Evolutionary conservation across 2,888 invertebrate species (phyloP), one percentile per base, ranked within the genome.

Genomic region (Brachylomia viminalis): DNA sequence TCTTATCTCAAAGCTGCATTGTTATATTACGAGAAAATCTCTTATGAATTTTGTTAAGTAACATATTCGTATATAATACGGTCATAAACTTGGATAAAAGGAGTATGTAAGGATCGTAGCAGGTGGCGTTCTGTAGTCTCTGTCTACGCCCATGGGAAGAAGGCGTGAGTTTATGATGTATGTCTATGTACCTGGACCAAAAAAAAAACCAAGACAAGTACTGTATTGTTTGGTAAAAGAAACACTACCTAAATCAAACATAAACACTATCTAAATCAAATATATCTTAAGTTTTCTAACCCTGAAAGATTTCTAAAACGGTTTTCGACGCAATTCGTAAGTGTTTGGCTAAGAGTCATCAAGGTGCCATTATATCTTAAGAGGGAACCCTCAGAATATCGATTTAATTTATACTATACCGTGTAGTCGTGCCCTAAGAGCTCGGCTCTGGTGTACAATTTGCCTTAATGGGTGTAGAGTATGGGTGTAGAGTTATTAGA

Each of bases 371-470:
- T 73, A 62, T 42, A 52, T 42, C 72, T 58, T 20, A 17, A 59
- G 67, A 66, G 45, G 13, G 27, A 59, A 27, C 59, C 33, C 79
- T 77, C 20, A 8, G 79, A 82, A 77, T 83, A 83, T 83, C 67
- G 83, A 85, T 82, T 85, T 30, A 47, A 27, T 77, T 59, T 11
- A 49, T 42, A 68, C 30, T 75, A 67, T 45, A 69, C 27, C 61
- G 47, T 85, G 59, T 68, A 47, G 42, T 33, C 54, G 59, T 61
- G 61, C 23, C 42, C 27, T 17, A 42, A 64, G 47, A 75, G 42
- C 27, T 20, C 4, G 17, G 54, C 33, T 17, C 27, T 75, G 27
- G 42, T 42, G 17, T 52, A 23, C 17, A 27, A 3, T 71, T 47
- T 11, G n/a, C 47, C 27, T 33, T 38, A 49, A 23, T 69, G 0